These are phyloP conservation scores for Hypsibius dujardini DNA, from an alignment of 1,140 invertebrate genomes.

Conservation along the genomic window DNA sequence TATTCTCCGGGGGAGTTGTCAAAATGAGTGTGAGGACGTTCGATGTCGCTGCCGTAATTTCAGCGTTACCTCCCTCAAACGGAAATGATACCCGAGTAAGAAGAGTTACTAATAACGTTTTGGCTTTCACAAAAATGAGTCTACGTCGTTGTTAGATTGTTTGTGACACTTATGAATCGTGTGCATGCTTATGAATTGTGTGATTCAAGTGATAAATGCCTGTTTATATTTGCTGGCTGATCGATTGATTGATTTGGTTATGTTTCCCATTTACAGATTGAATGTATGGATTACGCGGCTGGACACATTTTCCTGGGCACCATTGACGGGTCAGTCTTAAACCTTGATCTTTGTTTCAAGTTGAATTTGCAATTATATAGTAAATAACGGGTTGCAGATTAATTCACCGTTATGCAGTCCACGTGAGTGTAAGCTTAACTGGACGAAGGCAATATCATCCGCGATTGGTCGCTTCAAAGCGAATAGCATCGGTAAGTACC, in stretches of 20 bases:
- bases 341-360: neutral
- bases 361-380: too few relatives aligned
- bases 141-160: neutral
- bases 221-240: too few relatives aligned
- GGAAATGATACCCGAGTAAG: neutral
- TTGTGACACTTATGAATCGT: neutral
- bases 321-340: neutral
- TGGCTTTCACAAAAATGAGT: neutral
- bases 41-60: neutral
- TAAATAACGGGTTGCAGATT: neutral
- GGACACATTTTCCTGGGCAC: slow-evolving; percentile 5
- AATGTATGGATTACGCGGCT: slow-evolving; percentile 1
- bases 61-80: neutral
- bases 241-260: too few relatives aligned
- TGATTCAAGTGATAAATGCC: neutral
- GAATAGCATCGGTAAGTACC: neutral
- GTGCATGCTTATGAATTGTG: neutral
- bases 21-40: slow-evolving; percentile 9
- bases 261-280: neutral
- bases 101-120: neutral
- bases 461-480: neutral
- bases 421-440: neutral
- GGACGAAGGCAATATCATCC: neutral
- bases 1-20: neutral
- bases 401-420: neutral